A percentile compares a stretch with the other conserved stretches of the same genome.
Evolutionary conservation across 2,113 vertebrate species (phyloP).

Genomic region (Podarcis cretensis): DNA sequence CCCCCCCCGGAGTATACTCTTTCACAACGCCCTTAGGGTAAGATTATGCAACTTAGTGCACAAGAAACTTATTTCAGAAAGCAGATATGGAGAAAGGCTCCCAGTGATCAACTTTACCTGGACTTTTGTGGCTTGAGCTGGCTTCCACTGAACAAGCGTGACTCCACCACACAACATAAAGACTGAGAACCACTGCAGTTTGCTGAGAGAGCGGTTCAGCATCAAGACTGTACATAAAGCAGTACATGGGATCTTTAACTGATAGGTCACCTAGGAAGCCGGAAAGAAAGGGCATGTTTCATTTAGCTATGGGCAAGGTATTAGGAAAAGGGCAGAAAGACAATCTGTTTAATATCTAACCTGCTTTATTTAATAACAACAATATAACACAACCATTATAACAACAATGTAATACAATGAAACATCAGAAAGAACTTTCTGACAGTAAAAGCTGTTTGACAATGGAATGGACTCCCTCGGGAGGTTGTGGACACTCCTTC

Average conservation of each 20-base stretch:
- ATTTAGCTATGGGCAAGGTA: neutral
- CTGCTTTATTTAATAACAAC: neutral
- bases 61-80: rapidly evolving
- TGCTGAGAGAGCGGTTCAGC: conserved; percentile 89
- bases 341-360: neutral
- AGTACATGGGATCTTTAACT: conserved; percentile 97
- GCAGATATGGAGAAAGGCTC: neutral
- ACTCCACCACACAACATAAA: conserved; percentile 94
- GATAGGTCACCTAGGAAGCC: conserved; percentile 89
- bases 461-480: too few species aligned
- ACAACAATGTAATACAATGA: too few species aligned
- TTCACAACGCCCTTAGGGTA: neutral
- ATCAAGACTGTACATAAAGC: conserved; percentile 95
- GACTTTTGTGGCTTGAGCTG: conserved; percentile 88
- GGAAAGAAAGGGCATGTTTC: neutral
- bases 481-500: too few species aligned
- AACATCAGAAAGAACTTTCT: too few species aligned
- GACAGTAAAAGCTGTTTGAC: too few species aligned
- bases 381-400: neutral
- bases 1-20: neutral
- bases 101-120: conserved; percentile 77
- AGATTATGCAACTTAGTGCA: neutral
- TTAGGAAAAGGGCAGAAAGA: neutral
- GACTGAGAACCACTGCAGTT: conserved; percentile 94
- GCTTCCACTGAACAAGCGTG: conserved; percentile 91